Percentiles rank a stretch among this genome's conserved stretches.
Evolutionary conservation across 2,888 invertebrate species (phyloP).

Genomic region (Nymphalis polychloros): DNA sequence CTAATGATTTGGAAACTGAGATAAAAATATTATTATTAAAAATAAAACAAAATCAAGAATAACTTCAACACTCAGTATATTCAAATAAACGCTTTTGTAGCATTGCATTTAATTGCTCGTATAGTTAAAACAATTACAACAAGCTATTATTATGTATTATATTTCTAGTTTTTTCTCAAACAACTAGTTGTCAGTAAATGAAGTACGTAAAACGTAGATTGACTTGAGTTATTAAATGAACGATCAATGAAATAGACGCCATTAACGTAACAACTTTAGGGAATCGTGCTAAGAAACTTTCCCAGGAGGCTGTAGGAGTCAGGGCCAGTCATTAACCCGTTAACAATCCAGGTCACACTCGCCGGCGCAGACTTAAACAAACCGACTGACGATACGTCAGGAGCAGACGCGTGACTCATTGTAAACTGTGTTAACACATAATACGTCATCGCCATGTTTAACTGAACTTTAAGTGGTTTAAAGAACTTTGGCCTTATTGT

Average conservation of each 20-base stretch:
- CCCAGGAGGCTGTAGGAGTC: conserved; percentile 58
- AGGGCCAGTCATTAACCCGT: conserved; percentile 71
- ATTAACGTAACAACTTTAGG: conserved; percentile 20
- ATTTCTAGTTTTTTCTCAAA: background rate
- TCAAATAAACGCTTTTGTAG: background rate
- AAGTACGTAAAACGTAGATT: background rate
- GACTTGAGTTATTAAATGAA: background rate
- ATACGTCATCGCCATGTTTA: conserved; percentile 36
- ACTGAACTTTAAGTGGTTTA: conserved; percentile 32
- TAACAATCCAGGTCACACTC: conserved; percentile 71
- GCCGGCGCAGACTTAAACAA: conserved; percentile 58
- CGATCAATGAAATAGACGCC: background rate
- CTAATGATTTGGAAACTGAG: conserved; percentile 57
- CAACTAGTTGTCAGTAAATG: background rate
- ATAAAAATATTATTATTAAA: conserved; percentile 5
- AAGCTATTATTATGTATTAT: background rate
- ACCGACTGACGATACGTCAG: conserved; percentile 50
- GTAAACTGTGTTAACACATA: conserved; percentile 27
- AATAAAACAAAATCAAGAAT: background rate
- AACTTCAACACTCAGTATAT: background rate
- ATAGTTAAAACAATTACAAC: background rate
- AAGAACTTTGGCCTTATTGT: conserved; percentile 35
- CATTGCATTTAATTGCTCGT: background rate
- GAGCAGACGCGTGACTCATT: conserved; percentile 61
- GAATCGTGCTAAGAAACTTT: conserved; percentile 59